Conservation (phyloP, 2,113 vertebrate species). For the Nothocercus nigrocapillus region DNA sequence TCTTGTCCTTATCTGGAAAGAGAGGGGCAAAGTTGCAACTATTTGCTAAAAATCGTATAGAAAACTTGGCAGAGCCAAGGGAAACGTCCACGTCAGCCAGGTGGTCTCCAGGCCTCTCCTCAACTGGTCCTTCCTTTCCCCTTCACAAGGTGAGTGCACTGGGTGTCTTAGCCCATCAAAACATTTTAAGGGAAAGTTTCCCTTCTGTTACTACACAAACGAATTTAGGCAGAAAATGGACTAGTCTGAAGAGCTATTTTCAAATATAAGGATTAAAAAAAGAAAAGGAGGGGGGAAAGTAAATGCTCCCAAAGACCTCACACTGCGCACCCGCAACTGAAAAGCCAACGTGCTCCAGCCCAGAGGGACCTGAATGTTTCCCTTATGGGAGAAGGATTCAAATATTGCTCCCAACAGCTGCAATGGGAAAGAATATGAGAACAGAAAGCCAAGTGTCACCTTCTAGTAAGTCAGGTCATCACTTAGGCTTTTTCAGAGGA, state of each 20-base stretch:
- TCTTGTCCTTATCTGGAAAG: neutral
- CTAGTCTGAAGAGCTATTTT: neutral
- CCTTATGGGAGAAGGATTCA: neutral
- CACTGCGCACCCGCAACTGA: neutral
- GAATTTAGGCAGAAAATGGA: neutral
- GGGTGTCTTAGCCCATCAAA: neutral
- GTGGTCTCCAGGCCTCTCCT: neutral
- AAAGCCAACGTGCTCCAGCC: fast-evolving
- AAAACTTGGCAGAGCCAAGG: neutral
- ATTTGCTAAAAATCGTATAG: neutral
- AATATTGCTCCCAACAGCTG: neutral
- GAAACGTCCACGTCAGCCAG: neutral
- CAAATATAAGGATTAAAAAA: neutral
- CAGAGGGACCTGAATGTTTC: neutral
- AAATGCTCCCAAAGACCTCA: neutral
- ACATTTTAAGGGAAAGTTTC: fast-evolving
- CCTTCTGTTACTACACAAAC: neutral
- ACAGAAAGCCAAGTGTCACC: neutral
- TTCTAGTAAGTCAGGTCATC: neutral
- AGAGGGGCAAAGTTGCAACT: neutral
- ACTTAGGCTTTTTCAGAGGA: neutral
- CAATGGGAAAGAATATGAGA: neutral
- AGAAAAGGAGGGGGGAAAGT: neutral
- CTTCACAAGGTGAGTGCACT: neutral
- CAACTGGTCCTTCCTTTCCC: neutral